Conservation (phyloP, 2,797 vertebrate species). For the Aplochiton taeniatus region DNA sequence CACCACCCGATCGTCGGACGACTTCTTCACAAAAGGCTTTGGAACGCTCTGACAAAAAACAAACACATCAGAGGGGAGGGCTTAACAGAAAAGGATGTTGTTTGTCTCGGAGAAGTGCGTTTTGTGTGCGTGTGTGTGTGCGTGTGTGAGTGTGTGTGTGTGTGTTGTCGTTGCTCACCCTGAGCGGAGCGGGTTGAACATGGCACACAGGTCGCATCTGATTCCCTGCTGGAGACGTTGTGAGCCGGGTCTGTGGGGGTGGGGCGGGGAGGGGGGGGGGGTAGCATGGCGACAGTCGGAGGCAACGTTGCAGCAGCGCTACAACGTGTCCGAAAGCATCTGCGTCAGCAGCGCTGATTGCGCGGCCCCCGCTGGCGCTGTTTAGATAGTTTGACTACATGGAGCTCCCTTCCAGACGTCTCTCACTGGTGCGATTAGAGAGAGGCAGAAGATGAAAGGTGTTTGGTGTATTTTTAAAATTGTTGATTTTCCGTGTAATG, state of each 20-base stretch:
- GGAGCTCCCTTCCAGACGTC: constrained; percentile 73
- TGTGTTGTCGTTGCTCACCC: constrained; percentile 61
- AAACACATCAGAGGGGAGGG: too few species aligned
- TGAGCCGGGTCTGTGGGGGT: constrained; percentile 14
- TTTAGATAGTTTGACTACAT: constrained; percentile 82
- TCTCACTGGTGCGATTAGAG: constrained; percentile 78
- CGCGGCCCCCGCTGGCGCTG: constrained; percentile 74
- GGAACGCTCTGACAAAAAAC: too few species aligned
- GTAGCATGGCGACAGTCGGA: constrained; percentile 68
- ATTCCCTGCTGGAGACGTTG: constrained; percentile 60
- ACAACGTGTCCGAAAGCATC: constrained; percentile 71
- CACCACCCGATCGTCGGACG: too few species aligned
- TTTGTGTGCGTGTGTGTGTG: constrained; percentile 27
- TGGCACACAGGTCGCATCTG: constrained; percentile 69
- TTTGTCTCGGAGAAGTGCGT: too few species aligned
- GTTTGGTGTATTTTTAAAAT: constrained; percentile 83
- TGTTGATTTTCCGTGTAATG: constrained; percentile 82
- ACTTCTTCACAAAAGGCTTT: too few species aligned
- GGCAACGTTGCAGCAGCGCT: constrained; percentile 61
- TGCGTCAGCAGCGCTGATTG: constrained; percentile 73
- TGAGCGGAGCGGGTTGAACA: constrained; percentile 65
- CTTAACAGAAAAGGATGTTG: too few species aligned
- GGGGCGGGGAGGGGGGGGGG: constrained; percentile 3
- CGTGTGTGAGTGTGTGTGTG: constrained; percentile 45
- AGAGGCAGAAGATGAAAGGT: constrained; percentile 77